Evolutionary conservation across 2,797 vertebrate genomes (phyloP), one percentile per base, ranked within the genome.

Genomic region (Sebastes kiyomatsui): DNA sequence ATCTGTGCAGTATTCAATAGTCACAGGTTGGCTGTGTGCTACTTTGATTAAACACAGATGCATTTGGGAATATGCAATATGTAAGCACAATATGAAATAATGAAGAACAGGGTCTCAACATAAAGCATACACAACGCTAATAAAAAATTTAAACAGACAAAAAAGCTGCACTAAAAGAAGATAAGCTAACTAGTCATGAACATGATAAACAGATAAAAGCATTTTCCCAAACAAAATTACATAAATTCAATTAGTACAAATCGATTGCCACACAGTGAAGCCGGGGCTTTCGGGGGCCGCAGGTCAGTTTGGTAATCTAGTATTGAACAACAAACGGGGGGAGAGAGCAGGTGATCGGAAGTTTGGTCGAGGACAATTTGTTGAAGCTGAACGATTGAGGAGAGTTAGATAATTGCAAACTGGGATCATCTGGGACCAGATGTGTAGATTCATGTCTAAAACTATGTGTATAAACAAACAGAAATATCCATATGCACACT

Each of bases 361-460:
- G n/a, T 22, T 65, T 23, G 28, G 18, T n/a, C 0, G 14, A 28
- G 14, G 0, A 18, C 4, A 0, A 6, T 60, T 60, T 20, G 58
- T 60, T 60, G 14, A 30, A 46, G 16, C 58, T 30, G 58, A 22
- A 55, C 0, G 5, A 46, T 18, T 46, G 16, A 22, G 10, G 52
- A 55, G 52, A 23, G 11, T 55, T 56, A 56, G 22, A 56, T 56
- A 56, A 56, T 13, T 56, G 22, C 22, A 23, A 56, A 13, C 12
- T 12, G 22, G 54, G 59, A 30, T 61, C 28, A 32, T 20, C 20
- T 61, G 0, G 59, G 1, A 61, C 11, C 59, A 61, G 30, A 62
- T 33, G 28, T 7, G 30, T n/a, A 33, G 10, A 33, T n/a, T n/a
- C 18, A 1, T 2, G 60, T 22, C 60, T 33, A 4, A 35, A 35